Evolutionary conservation across 1,140 invertebrate genomes (phyloP).

Genomic region (Cepaea nemoralis): DNA sequence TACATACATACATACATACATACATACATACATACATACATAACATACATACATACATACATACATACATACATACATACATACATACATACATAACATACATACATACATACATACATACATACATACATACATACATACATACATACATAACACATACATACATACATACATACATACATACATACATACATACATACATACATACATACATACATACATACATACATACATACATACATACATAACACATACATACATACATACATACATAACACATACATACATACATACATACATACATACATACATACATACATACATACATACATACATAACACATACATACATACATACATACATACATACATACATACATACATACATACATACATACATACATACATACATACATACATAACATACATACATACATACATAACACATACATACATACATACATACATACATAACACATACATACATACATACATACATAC

Average conservation of each 20-base stretch:
- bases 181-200: slow-evolving; percentile 13
- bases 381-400: slow-evolving; percentile 24
- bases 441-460: too few relatives aligned
- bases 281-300: slow-evolving; percentile 20
- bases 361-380: slow-evolving; percentile 24
- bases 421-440: background rate
- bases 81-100: slow-evolving; percentile 24
- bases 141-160: too few relatives aligned
- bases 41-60: slow-evolving; percentile 24
- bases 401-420: slow-evolving; percentile 24
- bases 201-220: slow-evolving; percentile 13
- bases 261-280: too few relatives aligned
- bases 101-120: slow-evolving; percentile 24
- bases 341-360: slow-evolving; percentile 6
- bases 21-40: slow-evolving; percentile 24
- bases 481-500: background rate
- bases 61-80: slow-evolving; percentile 24
- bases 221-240: slow-evolving; percentile 5
- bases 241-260: too few relatives aligned
- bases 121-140: background rate
- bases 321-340: background rate
- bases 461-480: too few relatives aligned
- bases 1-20: slow-evolving; percentile 37
- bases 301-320: slow-evolving; percentile 24
- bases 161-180: background rate